Base-by-base conservation (phyloP, 1,140 invertebrate genomes). In the Pemphigus obesinymphae region DNA sequence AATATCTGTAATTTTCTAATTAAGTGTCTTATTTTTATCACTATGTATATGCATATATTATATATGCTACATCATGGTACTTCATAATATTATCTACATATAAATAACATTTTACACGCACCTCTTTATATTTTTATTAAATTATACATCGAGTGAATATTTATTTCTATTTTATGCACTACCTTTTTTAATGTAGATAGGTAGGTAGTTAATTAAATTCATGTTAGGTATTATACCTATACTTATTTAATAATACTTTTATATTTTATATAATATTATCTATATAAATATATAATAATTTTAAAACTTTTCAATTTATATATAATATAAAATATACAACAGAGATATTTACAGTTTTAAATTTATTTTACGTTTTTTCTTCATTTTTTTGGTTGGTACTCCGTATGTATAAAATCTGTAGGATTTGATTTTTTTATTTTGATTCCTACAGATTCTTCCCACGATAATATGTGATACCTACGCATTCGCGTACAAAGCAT, bases 401-500 rank as follows among this genome's bases (percentile, higher is more conserved):
- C 20, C 6, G 31, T 72, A 50, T 8, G 26, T 48, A 75, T 7
- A 13, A 58, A 55, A 40, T 37, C 31, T 76, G 73, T 53, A 80
- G 40, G 76, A 61, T 78, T 78, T 55, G 50, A 78, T 40, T 55
- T 80, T n/a, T 55, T 80, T 80, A 80, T 76, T 76, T 8, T 76
- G 3, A 76, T 80, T 61, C 37, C 55, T 61, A 80, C 55, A 17
- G 17, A 23, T 55, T 4, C 55, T 31, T 80, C 76, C 76, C 76
- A 80, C 76, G n/a, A n/a, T n/a, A n/a, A n/a, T n/a, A n/a, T n/a
- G 37, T 63, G 37, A 63, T 43, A 11, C 76, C 76, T 80, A 80
- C 76, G 55, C 76, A 2, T 61, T 37, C 11, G n/a, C 20, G 13
- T 70, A 29, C 48, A 20, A 15, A 48, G 10, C 17, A 10, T 29